Percentiles rank a stretch among this genome's conserved stretches.
Evolutionary conservation across 2,888 invertebrate species (phyloP).

Genomic region (Tetragnatha montana): DNA sequence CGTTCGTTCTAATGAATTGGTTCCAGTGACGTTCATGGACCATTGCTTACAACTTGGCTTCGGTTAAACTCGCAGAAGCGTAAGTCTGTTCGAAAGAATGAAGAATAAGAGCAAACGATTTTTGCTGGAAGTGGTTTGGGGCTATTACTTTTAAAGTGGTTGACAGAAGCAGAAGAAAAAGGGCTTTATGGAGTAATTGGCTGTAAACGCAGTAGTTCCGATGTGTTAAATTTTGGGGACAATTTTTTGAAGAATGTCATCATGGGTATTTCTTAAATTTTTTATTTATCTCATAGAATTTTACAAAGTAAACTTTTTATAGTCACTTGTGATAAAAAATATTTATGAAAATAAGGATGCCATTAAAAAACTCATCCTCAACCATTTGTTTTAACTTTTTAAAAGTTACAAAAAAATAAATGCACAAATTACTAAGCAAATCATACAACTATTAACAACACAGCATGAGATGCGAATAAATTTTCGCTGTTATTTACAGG

Average conservation of each 20-base stretch:
- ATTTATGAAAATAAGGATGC: too few species aligned
- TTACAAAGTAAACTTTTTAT: too few species aligned
- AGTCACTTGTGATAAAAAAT: too few species aligned
- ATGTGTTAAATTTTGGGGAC: too few species aligned
- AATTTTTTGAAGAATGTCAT: neutral
- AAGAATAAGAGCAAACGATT: neutral
- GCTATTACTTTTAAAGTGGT: neutral
- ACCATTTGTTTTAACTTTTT: too few species aligned
- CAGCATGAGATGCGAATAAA: too few species aligned
- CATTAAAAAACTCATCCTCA: too few species aligned
- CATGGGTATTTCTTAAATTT: neutral
- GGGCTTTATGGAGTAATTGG: neutral
- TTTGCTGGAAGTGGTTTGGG: neutral
- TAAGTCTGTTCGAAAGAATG: neutral
- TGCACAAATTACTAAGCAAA: too few species aligned
- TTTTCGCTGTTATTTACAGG: too few species aligned
- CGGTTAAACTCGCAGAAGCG: neutral
- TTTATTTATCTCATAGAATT: neutral
- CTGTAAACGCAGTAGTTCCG: neutral
- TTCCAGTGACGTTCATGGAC: constrained; percentile 2
- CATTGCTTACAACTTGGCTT: constrained; percentile 1
- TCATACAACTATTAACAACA: too few species aligned
- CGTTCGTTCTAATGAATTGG: constrained; percentile 43
- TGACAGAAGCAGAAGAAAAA: neutral
- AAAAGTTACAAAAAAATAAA: too few species aligned